Percentiles rank a stretch among this genome's conserved stretches.
phyloP scores from a whole-genome alignment of 2,797 vertebrate genomes.

The Mus spretus region DNA sequence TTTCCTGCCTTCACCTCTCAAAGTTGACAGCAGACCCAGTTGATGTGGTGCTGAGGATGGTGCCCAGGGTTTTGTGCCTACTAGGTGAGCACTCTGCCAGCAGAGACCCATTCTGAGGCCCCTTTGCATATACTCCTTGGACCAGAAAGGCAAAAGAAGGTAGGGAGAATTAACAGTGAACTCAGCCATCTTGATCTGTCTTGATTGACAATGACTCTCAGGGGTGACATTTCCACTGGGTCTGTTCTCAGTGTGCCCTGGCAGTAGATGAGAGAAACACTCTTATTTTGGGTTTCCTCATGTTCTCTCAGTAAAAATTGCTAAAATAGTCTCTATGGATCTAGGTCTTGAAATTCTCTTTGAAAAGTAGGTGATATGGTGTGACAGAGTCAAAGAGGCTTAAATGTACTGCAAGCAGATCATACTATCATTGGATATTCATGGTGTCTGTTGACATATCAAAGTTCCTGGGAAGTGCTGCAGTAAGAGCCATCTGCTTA shows the following conservation, averaged over 20 bases:
- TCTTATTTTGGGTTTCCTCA: not conserved
- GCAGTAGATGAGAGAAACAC: not conserved
- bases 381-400: not conserved
- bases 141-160: not conserved
- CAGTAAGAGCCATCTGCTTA: not conserved
- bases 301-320: slow-evolving; percentile 8
- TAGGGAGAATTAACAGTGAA: not conserved
- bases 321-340: not conserved
- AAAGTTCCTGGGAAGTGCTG: not conserved
- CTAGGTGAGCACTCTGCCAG: not conserved
- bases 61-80: not conserved
- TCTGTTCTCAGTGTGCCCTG: not conserved
- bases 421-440: not conserved
- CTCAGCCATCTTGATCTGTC: not conserved
- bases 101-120: not conserved
- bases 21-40: not conserved
- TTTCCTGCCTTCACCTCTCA: not conserved
- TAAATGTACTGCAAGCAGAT: not conserved
- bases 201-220: not conserved
- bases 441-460: not conserved
- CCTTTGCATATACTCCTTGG: not conserved
- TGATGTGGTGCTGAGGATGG: not conserved
- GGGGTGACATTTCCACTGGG: not conserved
- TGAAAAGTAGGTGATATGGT: not conserved
- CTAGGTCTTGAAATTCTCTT: not conserved